Percentiles rank a stretch among this genome's conserved stretches.
These are phyloP conservation scores for Actenoides hombroni DNA, from an alignment of 2,113 vertebrate species.

Conservation along the genomic window DNA sequence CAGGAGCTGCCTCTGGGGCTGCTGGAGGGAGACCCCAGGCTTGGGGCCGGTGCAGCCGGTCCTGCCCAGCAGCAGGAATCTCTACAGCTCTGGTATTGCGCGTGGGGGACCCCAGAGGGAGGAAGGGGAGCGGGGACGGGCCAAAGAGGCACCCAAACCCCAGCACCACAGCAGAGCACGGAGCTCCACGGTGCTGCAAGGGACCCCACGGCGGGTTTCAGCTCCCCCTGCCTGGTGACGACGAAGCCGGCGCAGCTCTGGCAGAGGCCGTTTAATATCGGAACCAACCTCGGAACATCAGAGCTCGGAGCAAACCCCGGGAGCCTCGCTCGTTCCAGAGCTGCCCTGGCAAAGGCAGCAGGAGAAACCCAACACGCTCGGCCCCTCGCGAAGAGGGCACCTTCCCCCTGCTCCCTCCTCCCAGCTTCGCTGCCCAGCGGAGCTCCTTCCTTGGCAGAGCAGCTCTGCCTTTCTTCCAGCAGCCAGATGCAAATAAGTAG, in stretches of 20 bases:
- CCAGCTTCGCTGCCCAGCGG: not conserved
- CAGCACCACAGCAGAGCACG: not conserved
- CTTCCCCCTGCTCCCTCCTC: not conserved
- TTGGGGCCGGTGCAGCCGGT: not conserved
- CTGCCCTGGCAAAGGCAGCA: not conserved
- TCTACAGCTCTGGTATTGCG: accelerated
- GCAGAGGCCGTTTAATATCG: not conserved
- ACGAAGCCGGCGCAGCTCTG: not conserved
- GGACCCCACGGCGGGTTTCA: accelerated
- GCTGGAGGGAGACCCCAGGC: not conserved
- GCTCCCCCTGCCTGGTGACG: accelerated
- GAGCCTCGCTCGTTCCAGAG: not conserved
- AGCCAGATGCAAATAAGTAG: conserved; percentile 2
- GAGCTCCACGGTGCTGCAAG: too few species aligned
- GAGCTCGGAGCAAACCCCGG: not conserved
- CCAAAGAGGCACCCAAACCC: not conserved
- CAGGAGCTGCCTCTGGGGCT: not conserved
- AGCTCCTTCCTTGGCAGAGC: conserved; percentile 3
- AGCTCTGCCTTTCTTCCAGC: not conserved
- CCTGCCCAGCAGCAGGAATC: not conserved
- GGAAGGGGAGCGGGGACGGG: not conserved
- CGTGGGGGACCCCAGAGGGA: not conserved
- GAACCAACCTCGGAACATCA: not conserved
- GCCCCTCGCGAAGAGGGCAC: not conserved
- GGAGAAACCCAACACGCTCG: not conserved